Base-by-base conservation (phyloP, 1,140 invertebrate genomes). In the Aphelinus atriplicis region DNA sequence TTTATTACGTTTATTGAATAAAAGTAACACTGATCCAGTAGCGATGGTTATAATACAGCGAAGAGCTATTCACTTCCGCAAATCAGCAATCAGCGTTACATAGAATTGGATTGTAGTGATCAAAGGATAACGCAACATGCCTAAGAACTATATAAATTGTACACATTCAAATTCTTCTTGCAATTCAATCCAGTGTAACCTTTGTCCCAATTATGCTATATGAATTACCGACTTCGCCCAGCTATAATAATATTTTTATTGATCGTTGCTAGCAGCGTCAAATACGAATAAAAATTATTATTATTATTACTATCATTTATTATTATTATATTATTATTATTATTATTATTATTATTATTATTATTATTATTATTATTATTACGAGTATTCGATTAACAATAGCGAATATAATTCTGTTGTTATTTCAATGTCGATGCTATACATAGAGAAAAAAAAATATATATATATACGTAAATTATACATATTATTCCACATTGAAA, bases 221-320 rank as follows among this genome's bases (percentile, higher is more conserved):
- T 7, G 51, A 56, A 56, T 50, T 58, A 58, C 26, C 26, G 42
- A 58, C 26, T 67, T 73, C 7, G 55, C 51, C 26, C 26, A 26
- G 26, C 26, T 73, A 67, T 50, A 43, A 7, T 42, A 63, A 5
- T 63, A 67, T 68, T 68, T 74, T 74, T 74, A 74, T 57, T 58
- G 56, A 10, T 53, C 7, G 53, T 65, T 65, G 47, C 61, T 46
- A 50, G 51, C 58, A 69, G 6, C 53, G 42, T 75, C 51, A 50
- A 70, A 45, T 43, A 70, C 53, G 4, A 57, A 48, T 64, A 63
- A 74, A 63, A 42, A 69, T 74, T 64, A 0, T 63, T 53, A 53
- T 6, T 53, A 53, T 53, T 53, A 9, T 6, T 26, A 26, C 26
- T 26, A 26, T 26, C 26, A 26, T 53, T 6, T 26, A 69, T 74